These are phyloP conservation scores for Drosophila borealis DNA, from an alignment of 2,888 invertebrate species.

Conservation along the genomic window DNA sequence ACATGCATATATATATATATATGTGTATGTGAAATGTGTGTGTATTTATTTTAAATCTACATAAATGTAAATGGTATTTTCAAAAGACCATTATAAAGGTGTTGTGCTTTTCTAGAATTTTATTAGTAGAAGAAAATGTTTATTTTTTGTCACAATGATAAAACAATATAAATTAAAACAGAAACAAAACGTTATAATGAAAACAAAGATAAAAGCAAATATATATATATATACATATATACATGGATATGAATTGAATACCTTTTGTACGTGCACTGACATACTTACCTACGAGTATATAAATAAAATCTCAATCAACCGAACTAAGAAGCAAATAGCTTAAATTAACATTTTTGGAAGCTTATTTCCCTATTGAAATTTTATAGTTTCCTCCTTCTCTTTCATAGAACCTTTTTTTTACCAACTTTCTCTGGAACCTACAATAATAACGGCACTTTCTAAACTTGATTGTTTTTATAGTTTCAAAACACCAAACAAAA, in stretches of 20 bases:
- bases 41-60: constrained; percentile 74
- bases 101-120: constrained; percentile 84
- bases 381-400: constrained; percentile 27
- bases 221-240: constrained; percentile 52
- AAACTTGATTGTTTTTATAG: constrained; percentile 27
- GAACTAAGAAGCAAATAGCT: constrained; percentile 55
- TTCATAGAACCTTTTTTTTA: constrained; percentile 29
- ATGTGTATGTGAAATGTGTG: constrained; percentile 72
- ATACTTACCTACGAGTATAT: constrained; percentile 74
- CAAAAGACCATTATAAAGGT: constrained; percentile 84
- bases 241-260: constrained; percentile 73
- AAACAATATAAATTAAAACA: constrained; percentile 22
- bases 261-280: constrained; percentile 83
- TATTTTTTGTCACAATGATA: constrained; percentile 77
- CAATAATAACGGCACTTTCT: constrained; percentile 28
- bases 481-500: constrained; percentile 31
- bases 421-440: constrained; percentile 26
- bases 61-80: constrained; percentile 80
- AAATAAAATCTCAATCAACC: constrained; percentile 66
- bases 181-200: constrained; percentile 48
- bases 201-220: constrained; percentile 25
- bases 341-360: constrained; percentile 40
- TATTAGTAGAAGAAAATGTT: constrained; percentile 75
- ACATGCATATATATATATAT: constrained; percentile 44
- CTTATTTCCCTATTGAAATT: constrained; percentile 23